Conservation (phyloP, 2,113 vertebrate species). For the Ceyx melanurus region DNA sequence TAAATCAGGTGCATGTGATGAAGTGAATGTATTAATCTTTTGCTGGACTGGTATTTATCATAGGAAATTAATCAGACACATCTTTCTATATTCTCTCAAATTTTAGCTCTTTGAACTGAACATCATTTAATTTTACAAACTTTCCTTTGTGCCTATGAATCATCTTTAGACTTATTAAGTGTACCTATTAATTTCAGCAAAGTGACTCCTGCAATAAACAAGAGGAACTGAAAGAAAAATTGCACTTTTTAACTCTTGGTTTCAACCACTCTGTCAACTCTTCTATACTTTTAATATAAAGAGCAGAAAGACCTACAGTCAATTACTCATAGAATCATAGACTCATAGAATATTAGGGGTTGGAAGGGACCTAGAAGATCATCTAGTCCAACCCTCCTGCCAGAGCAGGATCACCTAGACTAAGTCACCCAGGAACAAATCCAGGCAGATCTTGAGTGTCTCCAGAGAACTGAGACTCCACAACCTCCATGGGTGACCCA, state of each 20-base stretch:
- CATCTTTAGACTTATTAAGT: background rate
- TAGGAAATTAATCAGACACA: background rate
- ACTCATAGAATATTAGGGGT: too few species aligned
- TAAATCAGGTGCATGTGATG: background rate
- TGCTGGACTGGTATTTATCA: background rate
- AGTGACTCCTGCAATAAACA: background rate
- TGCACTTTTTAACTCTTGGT: background rate
- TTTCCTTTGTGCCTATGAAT: background rate
- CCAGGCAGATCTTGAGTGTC: too few species aligned
- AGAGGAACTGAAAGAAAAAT: background rate
- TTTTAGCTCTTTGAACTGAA: background rate
- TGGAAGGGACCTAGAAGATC: too few species aligned
- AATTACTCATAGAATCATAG: background rate
- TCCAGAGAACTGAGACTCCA: too few species aligned
- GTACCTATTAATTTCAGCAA: background rate
- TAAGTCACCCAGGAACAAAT: too few species aligned
- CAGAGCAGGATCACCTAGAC: too few species aligned
- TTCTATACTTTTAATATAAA: background rate
- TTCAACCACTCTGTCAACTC: background rate
- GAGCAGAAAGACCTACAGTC: background rate
- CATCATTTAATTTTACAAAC: background rate
- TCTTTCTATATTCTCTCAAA: background rate
- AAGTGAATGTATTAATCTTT: background rate
- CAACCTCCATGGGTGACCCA: too few species aligned
- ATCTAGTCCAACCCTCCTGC: too few species aligned